Evolutionary conservation across 2,888 invertebrate genomes (phyloP).

Genomic region (Myathropa florea): DNA sequence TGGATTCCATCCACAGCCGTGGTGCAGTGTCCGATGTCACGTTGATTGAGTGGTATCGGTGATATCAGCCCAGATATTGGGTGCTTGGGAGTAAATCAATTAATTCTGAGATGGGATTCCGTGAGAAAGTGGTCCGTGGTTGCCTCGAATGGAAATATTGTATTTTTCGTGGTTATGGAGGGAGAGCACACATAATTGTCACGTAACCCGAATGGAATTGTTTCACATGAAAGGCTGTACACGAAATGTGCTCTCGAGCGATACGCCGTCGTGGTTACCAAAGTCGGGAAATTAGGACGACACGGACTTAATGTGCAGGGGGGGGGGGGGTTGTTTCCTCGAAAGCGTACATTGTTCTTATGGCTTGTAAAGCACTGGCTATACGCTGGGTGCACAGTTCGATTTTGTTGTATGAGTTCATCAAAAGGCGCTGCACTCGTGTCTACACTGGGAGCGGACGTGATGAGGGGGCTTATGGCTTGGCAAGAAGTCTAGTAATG

Average conservation of each 20-base stretch:
- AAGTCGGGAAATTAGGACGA: not conserved
- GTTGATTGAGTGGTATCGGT: constrained; percentile 66
- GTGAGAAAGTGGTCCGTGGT: constrained; percentile 13
- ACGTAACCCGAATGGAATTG: not conserved
- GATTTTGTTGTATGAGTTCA: too few species aligned
- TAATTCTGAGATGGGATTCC: constrained; percentile 30
- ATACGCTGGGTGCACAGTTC: not conserved
- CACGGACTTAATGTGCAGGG: not conserved
- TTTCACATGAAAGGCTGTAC: not conserved
- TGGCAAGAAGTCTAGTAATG: not conserved
- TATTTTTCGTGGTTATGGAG: not conserved
- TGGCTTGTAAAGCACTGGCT: not conserved
- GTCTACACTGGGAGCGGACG: not conserved
- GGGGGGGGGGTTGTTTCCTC: not conserved
- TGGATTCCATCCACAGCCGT: constrained; percentile 42
- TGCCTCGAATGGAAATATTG: not conserved
- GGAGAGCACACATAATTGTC: not conserved
- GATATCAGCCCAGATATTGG: constrained; percentile 42
- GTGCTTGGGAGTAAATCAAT: constrained; percentile 65
- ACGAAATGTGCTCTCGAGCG: not conserved
- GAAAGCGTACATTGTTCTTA: not conserved
- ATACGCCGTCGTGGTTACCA: not conserved
- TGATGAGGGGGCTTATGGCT: not conserved
- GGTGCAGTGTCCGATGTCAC: constrained; percentile 51
- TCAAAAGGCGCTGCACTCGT: not conserved